Percentiles rank a stretch among this genome's conserved stretches.
Evolutionary conservation across 2,888 invertebrate species (phyloP).

Genomic region (Falcaria lacertinaria): DNA sequence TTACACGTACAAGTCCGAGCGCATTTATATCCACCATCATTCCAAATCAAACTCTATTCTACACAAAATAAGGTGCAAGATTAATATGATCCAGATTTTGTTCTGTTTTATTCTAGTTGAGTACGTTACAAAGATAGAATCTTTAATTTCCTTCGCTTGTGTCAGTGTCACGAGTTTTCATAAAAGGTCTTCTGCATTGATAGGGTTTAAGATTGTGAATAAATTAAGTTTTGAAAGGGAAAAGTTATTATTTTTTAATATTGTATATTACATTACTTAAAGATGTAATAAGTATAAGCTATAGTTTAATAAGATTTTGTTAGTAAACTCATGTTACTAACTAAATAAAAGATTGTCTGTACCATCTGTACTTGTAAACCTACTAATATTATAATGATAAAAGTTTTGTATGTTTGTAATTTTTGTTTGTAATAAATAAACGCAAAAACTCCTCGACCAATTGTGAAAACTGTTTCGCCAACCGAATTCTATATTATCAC

Average conservation of each 20-base stretch:
- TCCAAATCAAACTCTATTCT: not conserved
- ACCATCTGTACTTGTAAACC: no score
- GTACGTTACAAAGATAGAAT: conserved; percentile 67
- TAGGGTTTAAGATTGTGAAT: conserved; percentile 35
- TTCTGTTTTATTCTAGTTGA: conserved; percentile 44
- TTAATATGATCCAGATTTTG: conserved; percentile 31
- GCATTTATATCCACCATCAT: not conserved
- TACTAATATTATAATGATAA: no score
- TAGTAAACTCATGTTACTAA: no score
- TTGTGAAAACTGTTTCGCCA: no score
- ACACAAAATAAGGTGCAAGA: conserved; percentile 14
- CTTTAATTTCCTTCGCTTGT: conserved; percentile 66
- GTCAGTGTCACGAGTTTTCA: conserved; percentile 44
- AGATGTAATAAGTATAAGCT: no score
- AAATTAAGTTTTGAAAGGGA: conserved; percentile 34
- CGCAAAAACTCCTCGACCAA: no score
- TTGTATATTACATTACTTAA: conserved; percentile 10
- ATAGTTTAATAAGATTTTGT: no score
- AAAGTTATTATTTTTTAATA: conserved; percentile 21
- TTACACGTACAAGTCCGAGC: not conserved
- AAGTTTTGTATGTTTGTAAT: no score
- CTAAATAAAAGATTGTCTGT: no score
- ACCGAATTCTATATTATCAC: no score
- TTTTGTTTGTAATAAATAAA: no score
- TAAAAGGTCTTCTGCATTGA: conserved; percentile 36